These are phyloP conservation scores for Thereva nobilitata DNA, from an alignment of 2,888 invertebrate species.

Conservation along the genomic window DNA sequence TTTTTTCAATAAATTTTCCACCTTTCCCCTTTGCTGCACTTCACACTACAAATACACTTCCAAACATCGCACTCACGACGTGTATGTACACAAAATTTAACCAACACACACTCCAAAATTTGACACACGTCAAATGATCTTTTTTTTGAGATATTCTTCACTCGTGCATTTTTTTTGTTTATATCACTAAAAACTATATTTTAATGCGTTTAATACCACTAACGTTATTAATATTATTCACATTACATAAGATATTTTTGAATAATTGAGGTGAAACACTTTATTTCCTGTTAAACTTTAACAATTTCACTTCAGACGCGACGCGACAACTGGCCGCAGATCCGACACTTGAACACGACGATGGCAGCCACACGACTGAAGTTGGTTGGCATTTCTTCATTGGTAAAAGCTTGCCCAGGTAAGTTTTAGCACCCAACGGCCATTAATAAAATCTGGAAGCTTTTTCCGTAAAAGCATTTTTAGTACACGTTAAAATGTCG, in stretches of 20 bases:
- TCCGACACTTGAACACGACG: not conserved
- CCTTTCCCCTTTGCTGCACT: slow-evolving; percentile 28
- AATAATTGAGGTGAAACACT: not conserved
- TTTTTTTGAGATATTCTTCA: slow-evolving; percentile 9
- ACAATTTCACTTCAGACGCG: not conserved
- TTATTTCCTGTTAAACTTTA: slow-evolving; percentile 1
- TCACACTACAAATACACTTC: slow-evolving; percentile 16
- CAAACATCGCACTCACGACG: slow-evolving; percentile 11
- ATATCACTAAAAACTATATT: slow-evolving; percentile 6
- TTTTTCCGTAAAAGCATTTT: too few species aligned
- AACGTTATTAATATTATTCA: not conserved
- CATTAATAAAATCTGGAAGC: too few species aligned
- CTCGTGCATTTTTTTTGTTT: slow-evolving; percentile 1
- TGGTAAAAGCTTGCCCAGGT: too few species aligned
- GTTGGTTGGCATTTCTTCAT: not conserved
- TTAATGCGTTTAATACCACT: not conserved
- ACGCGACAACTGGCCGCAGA: not conserved
- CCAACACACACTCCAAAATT: slow-evolving; percentile 25
- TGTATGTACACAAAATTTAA: slow-evolving; percentile 21
- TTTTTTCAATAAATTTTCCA: not conserved
- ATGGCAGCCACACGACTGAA: slow-evolving; percentile 13
- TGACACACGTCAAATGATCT: slow-evolving; percentile 36
- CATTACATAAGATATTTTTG: not conserved
- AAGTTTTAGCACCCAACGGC: too few species aligned
- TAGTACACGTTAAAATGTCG: too few species aligned